phyloP scores from a whole-genome alignment of 2,888 invertebrate genomes.

The Agonopterix arenella region DNA sequence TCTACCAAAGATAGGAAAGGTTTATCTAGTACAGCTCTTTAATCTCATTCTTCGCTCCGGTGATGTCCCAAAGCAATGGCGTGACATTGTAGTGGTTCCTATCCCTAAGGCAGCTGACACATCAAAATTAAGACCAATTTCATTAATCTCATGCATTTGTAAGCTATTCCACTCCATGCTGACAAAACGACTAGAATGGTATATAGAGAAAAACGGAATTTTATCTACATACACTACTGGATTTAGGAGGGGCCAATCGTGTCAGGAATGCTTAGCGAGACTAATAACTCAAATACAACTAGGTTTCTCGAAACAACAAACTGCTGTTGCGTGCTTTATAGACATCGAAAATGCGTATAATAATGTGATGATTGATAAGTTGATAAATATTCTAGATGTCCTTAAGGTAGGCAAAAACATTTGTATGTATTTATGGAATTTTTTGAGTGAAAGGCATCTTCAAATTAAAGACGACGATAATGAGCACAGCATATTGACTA shows the following conservation, averaged over 20 bases:
- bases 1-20: slow-evolving; percentile 6
- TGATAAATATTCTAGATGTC: neutral
- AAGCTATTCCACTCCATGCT: slow-evolving; percentile 12
- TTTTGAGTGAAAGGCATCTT: neutral
- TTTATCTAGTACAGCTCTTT: slow-evolving; percentile 7
- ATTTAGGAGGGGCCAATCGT: slow-evolving; percentile 9
- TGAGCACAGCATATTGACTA: neutral
- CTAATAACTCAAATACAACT: slow-evolving; percentile 9
- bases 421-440: neutral
- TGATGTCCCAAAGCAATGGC: no score
- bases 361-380: neutral
- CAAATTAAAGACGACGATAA: neutral
- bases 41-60: neutral
- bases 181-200: slow-evolving; percentile 16
- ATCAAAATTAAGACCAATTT: no score
- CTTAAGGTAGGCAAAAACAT: neutral
- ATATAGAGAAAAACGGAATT: slow-evolving; percentile 9
- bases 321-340: slow-evolving; percentile 1
- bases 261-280: slow-evolving; percentile 5
- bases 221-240: slow-evolving; percentile 9
- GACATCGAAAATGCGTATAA: neutral
- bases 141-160: no score
- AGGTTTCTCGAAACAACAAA: slow-evolving; percentile 8
- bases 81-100: no score
- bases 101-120: no score